These are phyloP conservation scores for Hormiphora californensis DNA, from an alignment of 37 sponge, comb jelly and placozoan species.

Conservation along the genomic window DNA sequence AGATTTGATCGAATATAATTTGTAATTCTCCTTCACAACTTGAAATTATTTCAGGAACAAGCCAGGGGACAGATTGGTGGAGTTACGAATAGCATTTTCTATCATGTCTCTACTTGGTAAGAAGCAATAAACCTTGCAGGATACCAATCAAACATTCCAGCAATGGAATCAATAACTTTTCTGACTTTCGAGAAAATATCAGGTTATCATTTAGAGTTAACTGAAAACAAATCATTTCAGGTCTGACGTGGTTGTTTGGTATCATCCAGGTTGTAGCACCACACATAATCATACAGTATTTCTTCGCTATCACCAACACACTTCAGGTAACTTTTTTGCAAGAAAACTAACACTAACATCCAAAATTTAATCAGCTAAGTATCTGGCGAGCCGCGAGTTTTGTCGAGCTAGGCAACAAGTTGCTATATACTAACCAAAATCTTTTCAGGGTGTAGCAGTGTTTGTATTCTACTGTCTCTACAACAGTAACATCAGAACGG, in stretches of 20 bases:
- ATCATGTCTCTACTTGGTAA: conserved; percentile 46
- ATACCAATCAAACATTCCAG: too few species aligned
- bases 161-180: neutral
- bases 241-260: conserved; percentile 35
- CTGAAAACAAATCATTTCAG: neutral
- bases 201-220: neutral
- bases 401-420: neutral
- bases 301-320: conserved; percentile 49
- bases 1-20: too few species aligned
- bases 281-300: neutral
- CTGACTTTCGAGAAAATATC: neutral
- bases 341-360: neutral
- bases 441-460: conserved; percentile 28
- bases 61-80: conserved; percentile 2
- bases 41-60: too few species aligned
- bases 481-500: conserved; percentile 32
- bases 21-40: too few species aligned
- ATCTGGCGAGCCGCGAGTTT: too few species aligned
- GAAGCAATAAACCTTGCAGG: neutral
- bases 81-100: conserved; percentile 6
- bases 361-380: too few species aligned
- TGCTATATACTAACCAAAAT: neutral
- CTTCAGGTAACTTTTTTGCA: neutral
- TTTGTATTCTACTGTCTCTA: conserved; percentile 51
- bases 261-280: neutral